Percentiles rank a stretch among this genome's conserved stretches.
Conservation (phyloP, 1,140 invertebrate genomes). For the Macrobrachium rosenbergii region DNA sequence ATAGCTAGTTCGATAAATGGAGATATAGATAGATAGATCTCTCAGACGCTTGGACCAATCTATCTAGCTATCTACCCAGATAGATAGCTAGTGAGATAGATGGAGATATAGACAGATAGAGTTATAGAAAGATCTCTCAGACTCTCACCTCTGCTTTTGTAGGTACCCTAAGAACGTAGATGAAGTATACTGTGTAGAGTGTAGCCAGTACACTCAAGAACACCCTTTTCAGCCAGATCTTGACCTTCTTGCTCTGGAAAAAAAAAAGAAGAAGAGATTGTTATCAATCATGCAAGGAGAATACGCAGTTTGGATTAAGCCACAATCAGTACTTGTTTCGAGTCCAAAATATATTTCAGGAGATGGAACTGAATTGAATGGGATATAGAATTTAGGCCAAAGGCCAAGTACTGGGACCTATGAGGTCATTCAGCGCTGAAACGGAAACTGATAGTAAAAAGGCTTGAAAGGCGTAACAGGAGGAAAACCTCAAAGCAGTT, state of each 20-base stretch:
- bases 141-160: neutral
- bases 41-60: neutral
- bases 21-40: constrained; percentile 19
- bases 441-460: too few species aligned
- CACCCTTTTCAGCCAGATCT: neutral
- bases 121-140: neutral
- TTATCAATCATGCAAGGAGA: neutral
- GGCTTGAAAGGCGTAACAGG: too few species aligned
- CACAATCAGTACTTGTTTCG: neutral
- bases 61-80: neutral
- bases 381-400: too few species aligned
- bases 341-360: neutral
- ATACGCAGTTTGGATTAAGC: neutral
- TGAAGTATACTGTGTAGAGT: constrained; percentile 31
- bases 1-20: too few species aligned
- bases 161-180: constrained; percentile 2
- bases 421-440: too few species aligned
- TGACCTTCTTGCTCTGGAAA: neutral
- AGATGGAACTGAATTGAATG: too few species aligned
- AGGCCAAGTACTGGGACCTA: too few species aligned
- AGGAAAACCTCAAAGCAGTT: too few species aligned
- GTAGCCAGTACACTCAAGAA: neutral
- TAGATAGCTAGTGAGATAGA: too few species aligned
- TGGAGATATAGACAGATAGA: constrained; percentile 7
- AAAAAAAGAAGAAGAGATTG: neutral